Base-by-base conservation (phyloP, 2,797 vertebrate species). In the Aulostomus chinensis region DNA sequence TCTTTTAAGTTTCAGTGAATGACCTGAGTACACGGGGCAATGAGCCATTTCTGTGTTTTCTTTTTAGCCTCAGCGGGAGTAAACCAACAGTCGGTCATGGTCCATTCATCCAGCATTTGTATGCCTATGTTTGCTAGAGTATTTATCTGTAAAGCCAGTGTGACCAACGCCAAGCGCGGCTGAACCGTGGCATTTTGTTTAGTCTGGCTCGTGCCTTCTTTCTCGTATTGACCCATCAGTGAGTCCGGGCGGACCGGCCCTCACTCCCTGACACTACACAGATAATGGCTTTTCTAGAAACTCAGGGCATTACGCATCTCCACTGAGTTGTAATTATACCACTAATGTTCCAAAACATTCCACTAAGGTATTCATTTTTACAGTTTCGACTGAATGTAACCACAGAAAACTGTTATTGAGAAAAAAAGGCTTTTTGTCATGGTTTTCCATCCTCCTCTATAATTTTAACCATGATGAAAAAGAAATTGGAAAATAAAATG, bases 241-340 rank as follows among this genome's bases (percentile, higher is more conserved):
- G 26, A 33, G 52, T 59, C 58, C 36, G 5, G 7, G 65, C 25
- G 21, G 60, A 55, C 68, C 2, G 42, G 64, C 33, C 67, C 58
- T 56, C 50, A 15, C 58, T 46, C 33, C 40, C 62, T 34, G 35
- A 52, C 62, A 57, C 48, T 14, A 14, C 53, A 33, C 33, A 68
- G 61, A 77, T 71, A 78, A 84, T 81, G 59, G 82, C 64, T 76
- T 78, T 68, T 57, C 63, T 77, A 70, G 63, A 81, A 73, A 61
- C 55, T 46, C 33, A 0, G 20, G 55, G 61, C 59, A 29, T 60
- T 46, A 33, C 36, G 58, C 67, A 48, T 70, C 69, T 78, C 63
- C 18, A 38, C 48, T 50, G 62, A 69, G 50, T 58, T 55, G 49
- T 61, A 85, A 83, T 83, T 78, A 72, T 35, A 61, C 12, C 33